Percentiles rank a stretch among this genome's conserved stretches.
phyloP scores from a whole-genome alignment of 64 coral and sea anemone genomes.

The Montipora foliosa region DNA sequence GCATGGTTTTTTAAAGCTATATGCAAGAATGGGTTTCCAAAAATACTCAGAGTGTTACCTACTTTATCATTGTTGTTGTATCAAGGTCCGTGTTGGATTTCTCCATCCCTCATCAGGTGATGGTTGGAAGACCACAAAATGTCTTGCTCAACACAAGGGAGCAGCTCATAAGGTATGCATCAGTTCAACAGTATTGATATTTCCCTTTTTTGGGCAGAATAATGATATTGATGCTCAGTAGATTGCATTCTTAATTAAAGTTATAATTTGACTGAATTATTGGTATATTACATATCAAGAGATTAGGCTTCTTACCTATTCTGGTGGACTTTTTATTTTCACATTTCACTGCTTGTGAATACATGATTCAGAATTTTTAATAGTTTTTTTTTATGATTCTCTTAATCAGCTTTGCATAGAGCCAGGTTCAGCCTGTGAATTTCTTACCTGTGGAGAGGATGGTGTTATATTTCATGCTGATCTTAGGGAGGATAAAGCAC shows the following conservation, averaged over 20 bases:
- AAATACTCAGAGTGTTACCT: neutral
- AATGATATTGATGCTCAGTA: too few species aligned
- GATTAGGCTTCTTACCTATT: too few species aligned
- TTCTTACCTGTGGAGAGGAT: slow-evolving; percentile 99
- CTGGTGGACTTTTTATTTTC: too few species aligned
- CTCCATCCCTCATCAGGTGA: slow-evolving; percentile 73
- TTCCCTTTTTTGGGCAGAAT: too few species aligned
- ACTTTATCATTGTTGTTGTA: neutral
- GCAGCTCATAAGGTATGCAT: slow-evolving; percentile 85
- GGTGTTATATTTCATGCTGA: slow-evolving; percentile 88
- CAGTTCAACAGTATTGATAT: too few species aligned
- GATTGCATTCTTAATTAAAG: too few species aligned
- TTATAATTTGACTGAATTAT: too few species aligned
- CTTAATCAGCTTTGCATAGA: slow-evolving; percentile 84
- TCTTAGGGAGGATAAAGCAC: slow-evolving; percentile 88
- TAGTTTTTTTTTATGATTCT: neutral
- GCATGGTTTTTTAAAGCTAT: too few species aligned
- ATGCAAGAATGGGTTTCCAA: too few species aligned
- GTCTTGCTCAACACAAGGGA: slow-evolving; percentile 92
- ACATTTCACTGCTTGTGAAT: too few species aligned
- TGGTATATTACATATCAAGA: too few species aligned
- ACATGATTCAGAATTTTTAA: too few species aligned
- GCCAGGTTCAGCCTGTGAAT: slow-evolving; percentile 86
- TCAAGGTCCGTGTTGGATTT: slow-evolving; percentile 87
- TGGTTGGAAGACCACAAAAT: slow-evolving; percentile 74